phyloP scores from a whole-genome alignment of 64 coral and sea anemone genomes.

The Trachythela sp. region DNA sequence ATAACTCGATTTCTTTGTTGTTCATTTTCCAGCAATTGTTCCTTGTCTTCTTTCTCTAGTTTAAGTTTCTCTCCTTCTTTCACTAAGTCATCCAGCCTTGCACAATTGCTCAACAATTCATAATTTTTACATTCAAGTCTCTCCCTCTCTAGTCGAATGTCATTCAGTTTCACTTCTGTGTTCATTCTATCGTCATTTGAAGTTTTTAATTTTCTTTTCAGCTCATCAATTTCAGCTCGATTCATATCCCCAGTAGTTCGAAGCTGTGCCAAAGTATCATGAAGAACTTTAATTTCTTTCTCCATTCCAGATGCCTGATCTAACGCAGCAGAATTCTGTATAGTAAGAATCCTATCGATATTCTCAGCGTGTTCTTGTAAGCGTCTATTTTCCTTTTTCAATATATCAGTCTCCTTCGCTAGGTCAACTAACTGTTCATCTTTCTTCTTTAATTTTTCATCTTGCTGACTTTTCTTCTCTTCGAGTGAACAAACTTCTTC shows the following conservation, averaged over 20 bases:
- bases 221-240: neutral
- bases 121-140: neutral
- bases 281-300: conserved; percentile 13
- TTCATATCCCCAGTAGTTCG: neutral
- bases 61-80: neutral
- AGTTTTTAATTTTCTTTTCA: neutral
- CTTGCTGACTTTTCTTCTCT: neutral
- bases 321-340: neutral
- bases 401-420: neutral
- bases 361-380: conserved; percentile 20
- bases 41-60: neutral
- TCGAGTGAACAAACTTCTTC: neutral
- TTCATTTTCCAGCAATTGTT: neutral
- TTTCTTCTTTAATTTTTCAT: neutral
- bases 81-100: neutral
- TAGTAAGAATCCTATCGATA: neutral
- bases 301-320: neutral
- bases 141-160: neutral
- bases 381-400: neutral
- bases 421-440: neutral
- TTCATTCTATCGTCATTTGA: neutral
- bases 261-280: neutral
- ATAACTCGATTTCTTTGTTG: neutral
- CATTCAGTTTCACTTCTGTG: neutral
- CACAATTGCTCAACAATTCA: neutral